Evolutionary conservation across 2,797 vertebrate genomes (phyloP).

Genomic region (Toxotes lorentzi): DNA sequence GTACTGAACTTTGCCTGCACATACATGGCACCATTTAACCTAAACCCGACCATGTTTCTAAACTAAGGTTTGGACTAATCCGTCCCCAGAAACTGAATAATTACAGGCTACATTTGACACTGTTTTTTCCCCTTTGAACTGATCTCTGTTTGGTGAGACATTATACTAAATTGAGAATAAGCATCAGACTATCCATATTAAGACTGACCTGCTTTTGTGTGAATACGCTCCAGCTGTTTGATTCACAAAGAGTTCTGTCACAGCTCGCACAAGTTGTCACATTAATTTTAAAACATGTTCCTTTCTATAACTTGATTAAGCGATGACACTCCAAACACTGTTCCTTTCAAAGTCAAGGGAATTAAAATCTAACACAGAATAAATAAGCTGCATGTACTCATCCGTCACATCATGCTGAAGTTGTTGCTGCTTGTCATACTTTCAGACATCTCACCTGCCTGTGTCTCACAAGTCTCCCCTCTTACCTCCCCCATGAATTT

Average conservation of each 20-base stretch:
- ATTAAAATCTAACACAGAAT: slow-evolving; percentile 49
- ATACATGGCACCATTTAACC: neutral
- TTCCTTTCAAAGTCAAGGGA: slow-evolving; percentile 38
- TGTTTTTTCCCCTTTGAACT: neutral
- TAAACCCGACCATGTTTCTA: neutral
- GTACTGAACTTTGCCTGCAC: slow-evolving; percentile 71
- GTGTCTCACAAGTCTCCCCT: slow-evolving; percentile 35
- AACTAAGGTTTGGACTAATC: neutral
- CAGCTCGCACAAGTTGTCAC: slow-evolving; percentile 36
- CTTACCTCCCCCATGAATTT: slow-evolving; percentile 35
- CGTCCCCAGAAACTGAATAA: neutral
- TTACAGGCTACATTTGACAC: neutral
- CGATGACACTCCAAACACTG: slow-evolving; percentile 46
- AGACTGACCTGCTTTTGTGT: slow-evolving; percentile 36
- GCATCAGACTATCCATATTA: slow-evolving; percentile 1
- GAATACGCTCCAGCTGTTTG: slow-evolving; percentile 13
- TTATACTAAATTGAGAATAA: slow-evolving; percentile 16
- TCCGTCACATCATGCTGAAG: slow-evolving; percentile 46
- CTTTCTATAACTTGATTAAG: slow-evolving; percentile 38
- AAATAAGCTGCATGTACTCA: slow-evolving; percentile 54
- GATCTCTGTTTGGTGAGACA: neutral
- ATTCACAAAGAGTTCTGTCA: slow-evolving; percentile 18
- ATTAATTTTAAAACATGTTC: slow-evolving; percentile 49
- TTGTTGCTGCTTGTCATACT: slow-evolving; percentile 41
- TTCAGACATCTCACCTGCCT: slow-evolving; percentile 46